Percentiles rank a stretch among this genome's conserved stretches.
Evolutionary conservation across 2,797 vertebrate genomes (phyloP).

Genomic region (Urosaurus nigricauda): DNA sequence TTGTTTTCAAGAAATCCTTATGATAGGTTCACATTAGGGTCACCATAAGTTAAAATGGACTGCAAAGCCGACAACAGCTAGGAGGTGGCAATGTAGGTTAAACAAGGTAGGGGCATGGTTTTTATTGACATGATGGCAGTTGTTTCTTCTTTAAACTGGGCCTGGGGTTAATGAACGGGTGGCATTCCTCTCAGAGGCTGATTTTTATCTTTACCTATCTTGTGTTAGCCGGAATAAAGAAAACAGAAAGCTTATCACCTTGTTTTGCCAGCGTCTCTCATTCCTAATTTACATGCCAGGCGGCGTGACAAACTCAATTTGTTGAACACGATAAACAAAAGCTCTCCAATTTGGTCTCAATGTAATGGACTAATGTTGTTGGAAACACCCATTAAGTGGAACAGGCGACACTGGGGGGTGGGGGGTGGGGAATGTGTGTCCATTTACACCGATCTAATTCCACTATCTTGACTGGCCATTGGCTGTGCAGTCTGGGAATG

Average conservation of each 20-base stretch:
- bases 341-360: conserved; percentile 38
- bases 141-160: not conserved
- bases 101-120: not conserved
- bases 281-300: conserved; percentile 70
- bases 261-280: conserved; percentile 55
- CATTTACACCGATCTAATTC: conserved; percentile 12
- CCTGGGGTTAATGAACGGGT: not conserved
- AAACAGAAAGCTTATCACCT: conserved; percentile 57
- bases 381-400: conserved; percentile 60
- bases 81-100: not conserved
- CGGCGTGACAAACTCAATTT: conserved; percentile 75
- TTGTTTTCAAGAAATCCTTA: no score
- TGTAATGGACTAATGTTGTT: conserved; percentile 62
- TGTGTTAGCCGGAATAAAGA: conserved; percentile 3
- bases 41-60: no score
- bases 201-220: conserved; percentile 45
- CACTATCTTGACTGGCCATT: not conserved
- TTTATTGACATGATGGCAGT: accelerated
- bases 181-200: not conserved
- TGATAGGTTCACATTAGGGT: no score
- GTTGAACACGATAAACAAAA: conserved; percentile 71
- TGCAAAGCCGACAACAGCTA: not conserved
- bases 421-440: conserved; percentile 8
- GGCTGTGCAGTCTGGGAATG: not conserved
- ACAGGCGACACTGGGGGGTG: conserved; percentile 12